Evolutionary conservation across 2,113 vertebrate genomes (phyloP).

Genomic region (Hirundichthys speculiger): DNA sequence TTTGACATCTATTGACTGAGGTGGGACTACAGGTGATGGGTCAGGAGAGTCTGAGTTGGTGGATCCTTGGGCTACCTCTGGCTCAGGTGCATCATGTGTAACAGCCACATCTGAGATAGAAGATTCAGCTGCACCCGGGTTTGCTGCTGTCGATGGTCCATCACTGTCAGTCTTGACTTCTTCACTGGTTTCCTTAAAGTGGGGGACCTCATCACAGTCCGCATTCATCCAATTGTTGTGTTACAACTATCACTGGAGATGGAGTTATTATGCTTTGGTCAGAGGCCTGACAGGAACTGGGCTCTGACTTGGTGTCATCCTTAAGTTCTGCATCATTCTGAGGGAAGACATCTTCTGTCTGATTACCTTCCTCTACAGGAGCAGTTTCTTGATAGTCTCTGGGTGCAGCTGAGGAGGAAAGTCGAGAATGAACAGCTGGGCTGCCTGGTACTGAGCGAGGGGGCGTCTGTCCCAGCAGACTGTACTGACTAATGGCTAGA

Average conservation of each 20-base stretch:
- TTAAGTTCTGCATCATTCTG: conserved; percentile 8
- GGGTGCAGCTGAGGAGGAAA: not conserved
- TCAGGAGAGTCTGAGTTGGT: conserved; percentile 4
- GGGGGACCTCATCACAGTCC: not conserved
- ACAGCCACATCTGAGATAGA: not conserved
- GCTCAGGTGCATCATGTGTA: not conserved
- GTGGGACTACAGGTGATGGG: not conserved
- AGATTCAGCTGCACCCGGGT: not conserved
- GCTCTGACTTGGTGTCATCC: not conserved
- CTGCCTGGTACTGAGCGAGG: conserved; percentile 39
- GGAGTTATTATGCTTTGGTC: not conserved
- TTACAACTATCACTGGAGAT: conserved; percentile 41
- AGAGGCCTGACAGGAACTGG: not conserved
- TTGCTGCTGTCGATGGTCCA: not conserved
- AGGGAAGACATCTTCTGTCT: conserved; percentile 8
- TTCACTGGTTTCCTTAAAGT: not conserved
- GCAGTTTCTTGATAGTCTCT: not conserved
- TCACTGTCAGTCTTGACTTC: not conserved
- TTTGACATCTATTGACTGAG: conserved; percentile 4
- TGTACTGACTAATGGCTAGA: conserved; percentile 66
- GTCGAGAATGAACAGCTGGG: not conserved
- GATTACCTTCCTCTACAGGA: conserved; percentile 12
- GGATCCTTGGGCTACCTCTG: not conserved
- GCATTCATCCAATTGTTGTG: conserved; percentile 14
- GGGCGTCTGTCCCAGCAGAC: conserved; percentile 50